Evolutionary conservation across 2,797 vertebrate genomes (phyloP), one percentile per base, ranked within the genome.

Genomic region (Mormyrus proboscirostris): DNA sequence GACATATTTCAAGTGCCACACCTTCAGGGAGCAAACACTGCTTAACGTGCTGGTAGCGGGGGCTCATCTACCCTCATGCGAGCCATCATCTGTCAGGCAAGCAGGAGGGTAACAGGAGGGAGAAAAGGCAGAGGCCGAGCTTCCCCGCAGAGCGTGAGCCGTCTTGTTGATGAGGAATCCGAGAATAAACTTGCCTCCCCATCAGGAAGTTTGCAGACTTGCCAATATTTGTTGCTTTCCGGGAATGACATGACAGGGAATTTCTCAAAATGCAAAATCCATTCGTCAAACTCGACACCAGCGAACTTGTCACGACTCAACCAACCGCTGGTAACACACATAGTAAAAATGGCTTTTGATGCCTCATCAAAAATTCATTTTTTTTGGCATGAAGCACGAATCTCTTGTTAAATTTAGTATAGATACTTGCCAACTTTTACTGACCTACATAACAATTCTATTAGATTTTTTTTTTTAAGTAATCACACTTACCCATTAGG

Each of bases 1-100:
- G 83, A 55, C 91, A 49, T 89, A 90, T 92, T 92, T 91, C 90
- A 94, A 92, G 90, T 90, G 90, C 91, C 90, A 92, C 91, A 92
- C 92, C 91, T 76, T 90, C 76, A 90, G 92, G 92, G 93, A 29
- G 90, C 88, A 88, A 90, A 92, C 90, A 89, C 92, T 91, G 90
- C 90, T 51, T 44, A 89, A 73, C 73, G 62, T 86, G 82, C 91
- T 92, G 92, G 89, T 91, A 92, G 76, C 90, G 44, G 90, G 73
- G 87, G 59, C 82, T 86, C 90, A 91, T 90, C 91, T 90, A 92
- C 91, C 88, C 89, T 22, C 88, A 25, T 65, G 84, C 86, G 29
- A 89, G 89, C 92, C 89, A 84, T 92, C 91, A 91, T 88, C 92
- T 93, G 93, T 93, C 92, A 92, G 65, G 87, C 41, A 90, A 90